Conservation (phyloP, 2,113 vertebrate species). For the Misgurnus anguillicaudatus region DNA sequence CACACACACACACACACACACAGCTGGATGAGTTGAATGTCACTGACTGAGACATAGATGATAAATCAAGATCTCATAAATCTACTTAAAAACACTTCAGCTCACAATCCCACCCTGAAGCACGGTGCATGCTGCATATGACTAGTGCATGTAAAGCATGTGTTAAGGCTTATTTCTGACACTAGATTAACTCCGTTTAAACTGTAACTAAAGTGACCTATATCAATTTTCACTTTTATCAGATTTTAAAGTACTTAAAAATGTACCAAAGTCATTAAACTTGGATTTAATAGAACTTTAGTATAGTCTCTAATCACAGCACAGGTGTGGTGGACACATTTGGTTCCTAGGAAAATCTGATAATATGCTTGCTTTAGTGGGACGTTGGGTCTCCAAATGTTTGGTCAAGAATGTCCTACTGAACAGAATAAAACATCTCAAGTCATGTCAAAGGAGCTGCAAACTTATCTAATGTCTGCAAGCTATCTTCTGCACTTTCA, state of each 20-base stretch:
- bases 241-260: slow-evolving; percentile 1
- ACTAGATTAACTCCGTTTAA: neutral
- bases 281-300: neutral
- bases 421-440: neutral
- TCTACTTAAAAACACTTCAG: slow-evolving; percentile 12
- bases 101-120: neutral
- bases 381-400: slow-evolving; percentile 6
- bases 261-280: slow-evolving; percentile 12
- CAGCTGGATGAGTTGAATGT: neutral
- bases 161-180: neutral
- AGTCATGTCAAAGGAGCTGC: neutral
- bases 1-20: neutral
- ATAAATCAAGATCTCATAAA: slow-evolving; percentile 7
- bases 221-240: neutral
- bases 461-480: neutral
- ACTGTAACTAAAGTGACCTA: neutral
- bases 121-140: neutral
- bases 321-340: neutral
- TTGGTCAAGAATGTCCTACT: slow-evolving; percentile 4
- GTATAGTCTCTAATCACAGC: neutral
- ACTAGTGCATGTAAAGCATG: neutral
- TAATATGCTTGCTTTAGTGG: slow-evolving; percentile 27
- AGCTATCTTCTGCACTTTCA: neutral
- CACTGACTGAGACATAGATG: neutral
- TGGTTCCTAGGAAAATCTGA: neutral